phyloP scores from a whole-genome alignment of 2,888 invertebrate species.

The Synergus laeviventris region DNA sequence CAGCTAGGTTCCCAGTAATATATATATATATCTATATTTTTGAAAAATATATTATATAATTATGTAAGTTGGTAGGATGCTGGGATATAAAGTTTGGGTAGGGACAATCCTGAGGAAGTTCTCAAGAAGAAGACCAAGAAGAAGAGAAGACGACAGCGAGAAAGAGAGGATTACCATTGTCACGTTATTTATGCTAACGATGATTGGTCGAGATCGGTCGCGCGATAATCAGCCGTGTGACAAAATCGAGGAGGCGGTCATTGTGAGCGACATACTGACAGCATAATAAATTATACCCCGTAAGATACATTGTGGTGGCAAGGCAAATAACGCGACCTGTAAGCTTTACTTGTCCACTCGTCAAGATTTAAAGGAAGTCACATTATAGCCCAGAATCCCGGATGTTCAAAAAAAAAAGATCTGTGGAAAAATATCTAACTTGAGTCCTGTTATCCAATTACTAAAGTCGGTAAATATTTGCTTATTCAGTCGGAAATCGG shows the following conservation, averaged over 20 bases:
- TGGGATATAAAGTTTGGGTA: neutral
- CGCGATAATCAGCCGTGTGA: slow-evolving; percentile 72
- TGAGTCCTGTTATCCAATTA: neutral
- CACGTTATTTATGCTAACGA: slow-evolving; percentile 73
- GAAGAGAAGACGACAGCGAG: slow-evolving; percentile 55
- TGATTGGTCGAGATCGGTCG: slow-evolving; percentile 72
- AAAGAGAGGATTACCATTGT: slow-evolving; percentile 71
- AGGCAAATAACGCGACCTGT: slow-evolving; percentile 48
- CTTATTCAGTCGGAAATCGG: neutral
- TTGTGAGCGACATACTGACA: slow-evolving; percentile 74
- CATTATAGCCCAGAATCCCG: slow-evolving; percentile 18
- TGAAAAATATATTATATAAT: neutral
- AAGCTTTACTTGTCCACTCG: slow-evolving; percentile 47
- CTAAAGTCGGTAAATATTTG: neutral
- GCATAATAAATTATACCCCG: slow-evolving; percentile 72
- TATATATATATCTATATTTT: too few relatives aligned
- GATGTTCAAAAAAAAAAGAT: slow-evolving; percentile 1
- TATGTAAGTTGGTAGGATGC: neutral
- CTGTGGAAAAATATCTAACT: neutral
- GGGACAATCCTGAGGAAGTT: neutral
- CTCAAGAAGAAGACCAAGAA: slow-evolving; percentile 52
- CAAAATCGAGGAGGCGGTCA: slow-evolving; percentile 73
- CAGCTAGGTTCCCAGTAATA: too few relatives aligned
- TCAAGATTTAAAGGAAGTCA: slow-evolving; percentile 30
- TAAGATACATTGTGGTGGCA: slow-evolving; percentile 49